Conservation (phyloP, 2,797 vertebrate species). For the Clarias laeviceps region DNA sequence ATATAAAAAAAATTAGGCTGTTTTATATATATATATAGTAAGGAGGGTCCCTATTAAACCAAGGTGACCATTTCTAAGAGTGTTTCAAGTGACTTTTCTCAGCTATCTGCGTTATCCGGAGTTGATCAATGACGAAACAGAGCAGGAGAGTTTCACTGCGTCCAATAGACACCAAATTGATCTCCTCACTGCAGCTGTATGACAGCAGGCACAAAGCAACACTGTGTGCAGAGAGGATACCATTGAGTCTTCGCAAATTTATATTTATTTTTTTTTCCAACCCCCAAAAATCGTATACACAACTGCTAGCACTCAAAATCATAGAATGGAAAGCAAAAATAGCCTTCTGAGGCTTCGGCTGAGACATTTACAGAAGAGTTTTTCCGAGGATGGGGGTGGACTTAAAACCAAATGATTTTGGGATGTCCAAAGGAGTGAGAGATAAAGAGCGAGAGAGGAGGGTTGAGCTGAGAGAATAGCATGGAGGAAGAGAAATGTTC, state of each 20-base stretch:
- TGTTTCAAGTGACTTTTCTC: slow-evolving; percentile 23
- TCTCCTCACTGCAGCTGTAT: slow-evolving; percentile 44
- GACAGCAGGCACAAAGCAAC: slow-evolving; percentile 42
- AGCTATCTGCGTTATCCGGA: slow-evolving; percentile 47
- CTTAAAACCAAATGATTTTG: slow-evolving; percentile 46
- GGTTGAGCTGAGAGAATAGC: slow-evolving; percentile 41
- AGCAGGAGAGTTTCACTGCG: slow-evolving; percentile 44
- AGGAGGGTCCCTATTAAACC: background rate
- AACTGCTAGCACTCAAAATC: slow-evolving; percentile 36
- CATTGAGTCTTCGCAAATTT: slow-evolving; percentile 25
- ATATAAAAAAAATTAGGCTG: no score
- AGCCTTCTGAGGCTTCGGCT: background rate
- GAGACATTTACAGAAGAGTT: slow-evolving; percentile 16
- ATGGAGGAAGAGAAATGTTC: slow-evolving; percentile 61
- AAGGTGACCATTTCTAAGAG: background rate
- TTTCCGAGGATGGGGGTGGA: slow-evolving; percentile 16
- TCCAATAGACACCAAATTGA: slow-evolving; percentile 44
- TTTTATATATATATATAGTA: background rate
- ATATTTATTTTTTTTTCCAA: slow-evolving; percentile 19
- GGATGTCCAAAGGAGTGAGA: slow-evolving; percentile 37
- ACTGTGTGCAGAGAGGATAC: slow-evolving; percentile 29
- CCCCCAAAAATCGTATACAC: slow-evolving; percentile 22
- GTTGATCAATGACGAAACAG: slow-evolving; percentile 32
- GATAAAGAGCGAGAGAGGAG: slow-evolving; percentile 26
- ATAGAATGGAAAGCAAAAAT: slow-evolving; percentile 21